Conservation (phyloP, 1,140 invertebrate species). For the Orchesella cincta region DNA sequence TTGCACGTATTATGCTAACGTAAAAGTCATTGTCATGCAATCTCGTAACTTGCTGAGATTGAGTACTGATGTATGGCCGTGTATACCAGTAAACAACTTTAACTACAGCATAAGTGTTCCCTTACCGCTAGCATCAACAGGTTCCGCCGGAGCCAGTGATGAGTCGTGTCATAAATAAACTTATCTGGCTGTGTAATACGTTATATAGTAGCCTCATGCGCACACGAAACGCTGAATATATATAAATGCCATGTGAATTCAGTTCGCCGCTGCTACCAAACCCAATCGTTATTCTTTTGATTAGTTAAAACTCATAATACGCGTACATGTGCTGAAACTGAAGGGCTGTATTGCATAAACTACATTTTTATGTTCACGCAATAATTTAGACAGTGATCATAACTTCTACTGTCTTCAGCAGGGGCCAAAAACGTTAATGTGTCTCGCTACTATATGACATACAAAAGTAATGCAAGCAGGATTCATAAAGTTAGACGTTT, state of each 20-base stretch:
- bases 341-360: background rate
- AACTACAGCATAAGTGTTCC: background rate
- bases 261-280: no score
- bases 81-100: background rate
- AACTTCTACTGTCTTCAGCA: background rate
- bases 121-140: background rate
- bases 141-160: background rate
- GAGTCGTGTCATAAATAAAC: background rate
- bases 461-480: no score
- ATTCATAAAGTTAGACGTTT: no score
- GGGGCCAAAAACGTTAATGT: no score
- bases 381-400: constrained; percentile 5
- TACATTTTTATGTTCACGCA: constrained; percentile 18
- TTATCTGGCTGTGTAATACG: background rate
- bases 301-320: background rate
- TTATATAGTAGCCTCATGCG: background rate
- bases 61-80: no score
- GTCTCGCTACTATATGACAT: no score
- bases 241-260: background rate
- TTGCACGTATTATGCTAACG: background rate
- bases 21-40: background rate
- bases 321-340: background rate
- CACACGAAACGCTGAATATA: background rate
- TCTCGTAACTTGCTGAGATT: background rate
- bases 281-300: background rate